A percentile compares a stretch with the other conserved stretches of the same genome.
These are phyloP conservation scores for Notolabrus celidotus DNA, from an alignment of 2,797 vertebrate species.

Conservation along the genomic window DNA sequence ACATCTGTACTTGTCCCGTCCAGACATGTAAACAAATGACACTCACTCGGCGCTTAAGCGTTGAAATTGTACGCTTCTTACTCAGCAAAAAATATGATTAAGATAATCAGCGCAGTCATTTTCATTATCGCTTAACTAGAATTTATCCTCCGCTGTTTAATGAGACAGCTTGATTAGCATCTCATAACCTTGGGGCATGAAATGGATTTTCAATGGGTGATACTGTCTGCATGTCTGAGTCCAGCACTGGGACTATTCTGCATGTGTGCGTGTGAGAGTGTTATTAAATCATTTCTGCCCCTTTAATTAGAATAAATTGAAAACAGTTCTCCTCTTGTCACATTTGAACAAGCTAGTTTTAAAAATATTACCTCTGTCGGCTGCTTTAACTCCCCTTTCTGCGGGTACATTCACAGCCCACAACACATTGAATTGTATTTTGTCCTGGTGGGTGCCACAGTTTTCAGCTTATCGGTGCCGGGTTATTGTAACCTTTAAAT, in stretches of 20 bases:
- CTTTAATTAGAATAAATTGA: conserved; percentile 40
- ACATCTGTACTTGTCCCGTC: conserved; percentile 29
- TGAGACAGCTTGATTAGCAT: conserved; percentile 73
- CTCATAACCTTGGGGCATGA: conserved; percentile 68
- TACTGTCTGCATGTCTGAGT: conserved; percentile 37
- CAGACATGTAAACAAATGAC: conserved; percentile 43
- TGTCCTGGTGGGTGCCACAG: conserved; percentile 45
- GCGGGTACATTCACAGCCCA: conserved; percentile 22
- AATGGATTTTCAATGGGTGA: conserved; percentile 68
- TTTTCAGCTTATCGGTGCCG: conserved; percentile 74
- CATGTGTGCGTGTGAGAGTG: conserved; percentile 9
- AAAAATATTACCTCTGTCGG: conserved; percentile 9
- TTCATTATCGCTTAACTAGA: conserved; percentile 64
- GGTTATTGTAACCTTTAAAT: conserved; percentile 84
- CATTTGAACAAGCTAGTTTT: conserved; percentile 23
- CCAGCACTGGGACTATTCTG: conserved; percentile 24
- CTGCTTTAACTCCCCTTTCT: conserved; percentile 12
- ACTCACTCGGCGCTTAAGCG: not conserved
- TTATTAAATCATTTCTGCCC: not conserved
- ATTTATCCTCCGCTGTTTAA: conserved; percentile 69
- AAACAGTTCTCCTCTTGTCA: conserved; percentile 16
- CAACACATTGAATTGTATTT: conserved; percentile 57
- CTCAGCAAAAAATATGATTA: conserved; percentile 55
- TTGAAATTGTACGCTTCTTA: conserved; percentile 32
- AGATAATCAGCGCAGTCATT: conserved; percentile 62